phyloP scores from a whole-genome alignment of 1,140 invertebrate genomes.

The Teleogryllus occipitalis region DNA sequence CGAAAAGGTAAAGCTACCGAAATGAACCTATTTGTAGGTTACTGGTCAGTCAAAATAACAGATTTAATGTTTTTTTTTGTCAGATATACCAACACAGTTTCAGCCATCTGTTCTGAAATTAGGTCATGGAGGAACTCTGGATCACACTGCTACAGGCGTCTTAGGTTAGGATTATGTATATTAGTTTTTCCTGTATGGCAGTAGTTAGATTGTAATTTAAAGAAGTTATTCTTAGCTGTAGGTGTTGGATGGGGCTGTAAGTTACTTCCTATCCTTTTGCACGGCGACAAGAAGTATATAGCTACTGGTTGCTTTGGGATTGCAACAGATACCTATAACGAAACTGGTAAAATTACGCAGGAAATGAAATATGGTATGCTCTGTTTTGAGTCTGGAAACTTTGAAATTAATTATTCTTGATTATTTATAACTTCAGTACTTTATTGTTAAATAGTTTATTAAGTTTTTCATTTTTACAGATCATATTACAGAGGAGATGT shows the following conservation, averaged over 20 bases:
- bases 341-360: constrained; percentile 25
- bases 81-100: too few species aligned
- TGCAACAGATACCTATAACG: constrained; percentile 31
- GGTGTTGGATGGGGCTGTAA: constrained; percentile 27
- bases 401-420: not conserved
- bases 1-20: not conserved
- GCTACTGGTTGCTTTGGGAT: constrained; percentile 29
- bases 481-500: constrained; percentile 17
- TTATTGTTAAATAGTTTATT: not conserved
- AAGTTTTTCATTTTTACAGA: constrained; percentile 2
- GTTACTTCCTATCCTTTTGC: constrained; percentile 27
- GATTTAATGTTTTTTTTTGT: too few species aligned
- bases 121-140: not conserved
- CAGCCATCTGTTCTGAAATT: not conserved
- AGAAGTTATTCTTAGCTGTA: constrained; percentile 20
- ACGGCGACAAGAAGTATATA: constrained; percentile 26
- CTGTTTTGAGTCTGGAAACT: not conserved
- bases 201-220: not conserved
- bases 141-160: not conserved
- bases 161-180: not conserved
- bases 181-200: not conserved
- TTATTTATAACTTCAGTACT: not conserved
- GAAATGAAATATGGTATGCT: constrained; percentile 26
- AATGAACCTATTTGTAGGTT: too few species aligned
- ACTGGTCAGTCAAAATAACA: too few species aligned